Evolutionary conservation across 2,888 invertebrate species (phyloP).

Genomic region (Volucella inflata): DNA sequence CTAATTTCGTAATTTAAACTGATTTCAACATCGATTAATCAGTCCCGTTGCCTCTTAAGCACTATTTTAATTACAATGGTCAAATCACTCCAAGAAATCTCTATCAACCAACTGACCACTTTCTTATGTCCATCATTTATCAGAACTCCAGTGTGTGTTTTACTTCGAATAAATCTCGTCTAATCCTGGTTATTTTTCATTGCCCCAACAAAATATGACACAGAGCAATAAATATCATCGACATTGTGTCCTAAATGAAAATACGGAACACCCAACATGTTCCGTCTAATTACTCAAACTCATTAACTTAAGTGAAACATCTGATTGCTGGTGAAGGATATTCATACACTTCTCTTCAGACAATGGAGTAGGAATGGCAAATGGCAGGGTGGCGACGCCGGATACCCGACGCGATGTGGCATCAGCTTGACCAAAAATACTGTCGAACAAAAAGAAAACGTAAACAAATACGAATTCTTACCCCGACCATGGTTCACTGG

Average conservation of each 20-base stretch:
- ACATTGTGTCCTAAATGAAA: constrained; percentile 38
- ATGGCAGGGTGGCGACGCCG: neutral
- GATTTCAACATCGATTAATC: constrained; percentile 47
- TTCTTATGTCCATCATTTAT: constrained; percentile 60
- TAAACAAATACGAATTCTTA: constrained; percentile 48
- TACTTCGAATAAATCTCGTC: constrained; percentile 43
- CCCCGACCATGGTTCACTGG: neutral
- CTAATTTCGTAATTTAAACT: constrained; percentile 5
- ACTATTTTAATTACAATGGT: constrained; percentile 29
- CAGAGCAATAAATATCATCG: constrained; percentile 69
- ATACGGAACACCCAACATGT: constrained; percentile 64
- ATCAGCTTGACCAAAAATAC: constrained; percentile 46
- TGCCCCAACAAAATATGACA: constrained; percentile 68
- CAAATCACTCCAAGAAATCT: constrained; percentile 54
- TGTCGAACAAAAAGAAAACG: constrained; percentile 49
- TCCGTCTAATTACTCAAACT: constrained; percentile 74
- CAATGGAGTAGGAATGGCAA: constrained; percentile 4
- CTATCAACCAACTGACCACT: constrained; percentile 62
- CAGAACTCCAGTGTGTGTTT: constrained; percentile 37
- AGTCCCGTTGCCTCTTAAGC: constrained; percentile 5
- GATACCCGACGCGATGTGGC: neutral
- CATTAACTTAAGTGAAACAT: constrained; percentile 75
- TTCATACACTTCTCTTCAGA: neutral
- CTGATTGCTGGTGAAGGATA: constrained; percentile 55
- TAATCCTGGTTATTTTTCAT: constrained; percentile 60